Evolutionary conservation across 1,140 invertebrate species (phyloP), one percentile per base, ranked within the genome.

Genomic region (Cotesia typhae): DNA sequence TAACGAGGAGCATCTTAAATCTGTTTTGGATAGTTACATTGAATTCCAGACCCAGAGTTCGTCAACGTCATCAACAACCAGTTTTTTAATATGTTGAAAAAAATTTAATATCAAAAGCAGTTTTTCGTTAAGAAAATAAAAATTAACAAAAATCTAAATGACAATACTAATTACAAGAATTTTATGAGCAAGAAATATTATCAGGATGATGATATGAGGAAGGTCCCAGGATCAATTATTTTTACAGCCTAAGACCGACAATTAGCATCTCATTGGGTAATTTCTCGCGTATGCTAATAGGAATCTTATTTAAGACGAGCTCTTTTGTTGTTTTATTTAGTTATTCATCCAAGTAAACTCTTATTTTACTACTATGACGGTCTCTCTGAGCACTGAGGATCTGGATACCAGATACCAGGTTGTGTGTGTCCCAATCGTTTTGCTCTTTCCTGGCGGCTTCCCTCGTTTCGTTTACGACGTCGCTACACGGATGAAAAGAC

Each of bases 211-310:
- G 17, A 37, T n/a, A 64, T 9, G 14, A 38, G 4, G 12, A 5
- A 37, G 20, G 7, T n/a, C 20, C 47, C 63, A 14, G 12, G 53
- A 20, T 71, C 73, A 78, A 80, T 82, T 80, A 82, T 81, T 82
- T 80, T 78, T 75, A 76, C 76, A 75, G 75, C 74, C 76, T 74
- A 80, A 75, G 76, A 77, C 60, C 76, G 71, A 78, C 80, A 82
- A 84, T 84, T 84, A 83, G 80, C 82, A 83, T 83, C 81, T 83
- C 83, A 82, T 84, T 84, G 80, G 78, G 79, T 82, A 79, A 77
- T 83, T 82, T 79, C 80, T 77, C 76, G 75, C 76, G 75, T 80
- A 83, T 81, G 81, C 79, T 81, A 83, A 84, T 84, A 73, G 72
- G 73, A 80, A 77, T 81, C 78, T 84, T 83, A 80, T 82, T 82